Evolutionary conservation across 1,140 invertebrate species (phyloP).

Genomic region (Halictus rubicundus): DNA sequence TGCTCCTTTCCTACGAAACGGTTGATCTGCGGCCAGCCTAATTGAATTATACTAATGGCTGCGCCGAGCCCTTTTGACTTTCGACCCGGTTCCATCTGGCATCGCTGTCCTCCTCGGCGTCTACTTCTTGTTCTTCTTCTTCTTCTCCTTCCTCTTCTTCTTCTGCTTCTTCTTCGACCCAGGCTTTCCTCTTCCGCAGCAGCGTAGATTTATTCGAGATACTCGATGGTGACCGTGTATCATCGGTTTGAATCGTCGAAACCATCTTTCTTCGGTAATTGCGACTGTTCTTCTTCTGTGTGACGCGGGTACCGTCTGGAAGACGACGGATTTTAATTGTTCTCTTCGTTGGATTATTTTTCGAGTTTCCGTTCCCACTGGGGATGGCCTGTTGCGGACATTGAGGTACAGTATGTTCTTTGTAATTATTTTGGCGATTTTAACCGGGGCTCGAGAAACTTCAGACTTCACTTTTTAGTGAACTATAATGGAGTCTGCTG

Average conservation of each 20-base stretch:
- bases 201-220: constrained; percentile 12
- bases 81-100: constrained; percentile 14
- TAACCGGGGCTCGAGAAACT: too few species aligned
- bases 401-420: too few species aligned
- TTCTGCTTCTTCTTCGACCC: too few species aligned
- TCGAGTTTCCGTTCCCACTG: too few species aligned
- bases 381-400: too few species aligned
- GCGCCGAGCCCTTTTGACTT: constrained; percentile 28
- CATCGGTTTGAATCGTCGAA: background rate
- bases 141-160: too few species aligned
- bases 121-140: too few species aligned
- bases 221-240: constrained; percentile 2
- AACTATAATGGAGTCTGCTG: too few species aligned
- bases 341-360: too few species aligned
- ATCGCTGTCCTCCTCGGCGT: background rate
- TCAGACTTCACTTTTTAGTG: too few species aligned
- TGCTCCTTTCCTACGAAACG: background rate
- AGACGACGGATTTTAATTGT: background rate
- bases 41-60: constrained; percentile 47
- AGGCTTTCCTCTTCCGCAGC: background rate
- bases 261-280: background rate
- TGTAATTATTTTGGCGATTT: too few species aligned
- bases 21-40: constrained; percentile 41
- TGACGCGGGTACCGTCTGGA: background rate
- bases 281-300: background rate